phyloP scores from a whole-genome alignment of 2,797 vertebrate genomes.

The Clamator glandarius region DNA sequence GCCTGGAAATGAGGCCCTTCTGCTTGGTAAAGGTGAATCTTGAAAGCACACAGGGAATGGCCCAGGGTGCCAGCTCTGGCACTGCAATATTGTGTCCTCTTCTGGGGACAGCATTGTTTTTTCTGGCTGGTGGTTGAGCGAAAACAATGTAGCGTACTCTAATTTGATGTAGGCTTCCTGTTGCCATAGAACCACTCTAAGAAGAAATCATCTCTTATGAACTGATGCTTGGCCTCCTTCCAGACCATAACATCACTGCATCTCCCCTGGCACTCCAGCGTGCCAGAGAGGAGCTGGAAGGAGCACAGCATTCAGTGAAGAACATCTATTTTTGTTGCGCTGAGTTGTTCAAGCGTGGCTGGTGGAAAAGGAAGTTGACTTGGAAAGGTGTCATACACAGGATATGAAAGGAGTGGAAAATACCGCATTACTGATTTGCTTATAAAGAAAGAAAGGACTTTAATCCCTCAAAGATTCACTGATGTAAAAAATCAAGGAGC shows the following conservation, averaged over 20 bases:
- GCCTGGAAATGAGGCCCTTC: neutral
- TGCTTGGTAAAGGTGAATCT: neutral
- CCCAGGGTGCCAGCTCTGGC: rapidly evolving
- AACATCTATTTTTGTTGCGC: neutral
- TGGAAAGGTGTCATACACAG: neutral
- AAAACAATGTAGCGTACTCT: neutral
- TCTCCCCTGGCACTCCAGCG: neutral
- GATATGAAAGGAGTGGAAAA: neutral
- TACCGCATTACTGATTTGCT: neutral
- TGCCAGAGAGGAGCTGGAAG: constrained; percentile 18
- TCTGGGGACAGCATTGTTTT: neutral
- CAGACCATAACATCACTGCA: neutral
- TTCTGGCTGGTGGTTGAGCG: neutral
- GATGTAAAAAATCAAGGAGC: neutral
- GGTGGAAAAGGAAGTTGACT: neutral
- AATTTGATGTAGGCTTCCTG: neutral
- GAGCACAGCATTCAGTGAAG: neutral
- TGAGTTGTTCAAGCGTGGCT: neutral
- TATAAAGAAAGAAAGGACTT: rapidly evolving
- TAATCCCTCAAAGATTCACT: neutral
- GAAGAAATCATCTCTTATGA: neutral
- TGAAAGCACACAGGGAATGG: neutral
- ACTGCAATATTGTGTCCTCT: neutral
- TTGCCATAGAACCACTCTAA: constrained; percentile 20
- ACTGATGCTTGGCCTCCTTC: constrained; percentile 29